A percentile compares a stretch with the other conserved stretches of the same genome.
Conservation (phyloP, 2,113 vertebrate species). For the Ptilonorhynchus violaceus region DNA sequence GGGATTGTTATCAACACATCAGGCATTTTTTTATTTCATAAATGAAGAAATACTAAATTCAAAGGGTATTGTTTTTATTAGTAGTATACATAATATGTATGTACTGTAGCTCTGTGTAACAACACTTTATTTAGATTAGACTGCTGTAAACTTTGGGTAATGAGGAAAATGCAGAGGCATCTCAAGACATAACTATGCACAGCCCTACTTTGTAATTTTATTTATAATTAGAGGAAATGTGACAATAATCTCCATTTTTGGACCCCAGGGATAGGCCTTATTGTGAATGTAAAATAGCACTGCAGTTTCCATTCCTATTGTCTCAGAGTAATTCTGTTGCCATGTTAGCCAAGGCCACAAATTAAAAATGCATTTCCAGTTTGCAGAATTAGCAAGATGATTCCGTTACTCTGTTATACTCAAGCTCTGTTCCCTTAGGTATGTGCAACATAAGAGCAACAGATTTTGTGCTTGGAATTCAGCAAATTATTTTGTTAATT, state of each 20-base stretch:
- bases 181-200: background rate
- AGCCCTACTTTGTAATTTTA: background rate
- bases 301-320: slow-evolving; percentile 10
- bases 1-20: background rate
- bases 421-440: background rate
- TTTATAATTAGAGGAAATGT: background rate
- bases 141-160: background rate
- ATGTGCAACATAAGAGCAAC: background rate
- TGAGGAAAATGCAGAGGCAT: background rate
- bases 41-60: background rate
- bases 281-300: slow-evolving; percentile 1
- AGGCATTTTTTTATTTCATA: background rate
- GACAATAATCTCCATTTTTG: background rate
- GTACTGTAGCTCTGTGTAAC: background rate
- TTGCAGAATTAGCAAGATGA: background rate
- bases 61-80: background rate
- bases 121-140: background rate
- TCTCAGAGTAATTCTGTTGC: slow-evolving; percentile 23
- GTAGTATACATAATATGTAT: background rate
- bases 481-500: background rate
- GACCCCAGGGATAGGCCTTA: background rate
- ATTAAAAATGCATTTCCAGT: slow-evolving; percentile 11
- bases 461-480: background rate
- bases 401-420: background rate
- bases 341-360: background rate